These are phyloP conservation scores for Paratrypauchen microcephalus DNA, from an alignment of 2,797 vertebrate genomes.

Conservation along the genomic window DNA sequence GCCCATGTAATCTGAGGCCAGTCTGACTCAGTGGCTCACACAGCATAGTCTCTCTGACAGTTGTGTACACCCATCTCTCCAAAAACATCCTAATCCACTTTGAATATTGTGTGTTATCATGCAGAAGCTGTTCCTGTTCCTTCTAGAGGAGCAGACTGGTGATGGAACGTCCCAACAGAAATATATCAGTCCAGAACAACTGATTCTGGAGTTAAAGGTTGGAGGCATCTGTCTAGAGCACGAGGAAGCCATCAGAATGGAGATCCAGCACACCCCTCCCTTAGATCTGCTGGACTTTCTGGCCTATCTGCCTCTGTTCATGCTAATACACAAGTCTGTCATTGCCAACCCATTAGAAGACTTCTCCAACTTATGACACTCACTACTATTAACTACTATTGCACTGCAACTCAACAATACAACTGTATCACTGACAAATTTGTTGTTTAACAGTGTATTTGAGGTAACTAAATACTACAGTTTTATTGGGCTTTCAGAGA, in stretches of 20 bases:
- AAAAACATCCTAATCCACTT: constrained; percentile 4
- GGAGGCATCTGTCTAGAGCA: constrained; percentile 67
- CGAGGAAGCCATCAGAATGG: constrained; percentile 51
- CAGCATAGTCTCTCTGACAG: constrained; percentile 22
- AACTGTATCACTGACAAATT: constrained; percentile 3
- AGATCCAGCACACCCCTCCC: constrained; percentile 57
- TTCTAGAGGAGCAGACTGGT: constrained; percentile 72
- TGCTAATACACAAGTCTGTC: constrained; percentile 76
- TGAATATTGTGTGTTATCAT: constrained; percentile 61
- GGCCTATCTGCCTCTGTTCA: constrained; percentile 73
- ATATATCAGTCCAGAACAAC: constrained; percentile 71
- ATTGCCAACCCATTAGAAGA: constrained; percentile 69
- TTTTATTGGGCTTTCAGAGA: no score
- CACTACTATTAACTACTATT: not conserved
- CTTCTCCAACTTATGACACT: constrained; percentile 61
- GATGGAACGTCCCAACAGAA: constrained; percentile 36
- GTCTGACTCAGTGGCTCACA: constrained; percentile 40
- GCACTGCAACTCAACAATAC: not conserved
- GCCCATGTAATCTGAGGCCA: constrained; percentile 87
- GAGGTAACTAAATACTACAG: not conserved
- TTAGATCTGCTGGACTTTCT: constrained; percentile 76
- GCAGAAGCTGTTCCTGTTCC: constrained; percentile 78
- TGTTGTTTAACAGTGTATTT: not conserved
- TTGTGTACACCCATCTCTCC: constrained; percentile 4
- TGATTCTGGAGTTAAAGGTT: constrained; percentile 75